A percentile compares a stretch with the other conserved stretches of the same genome.
Conservation (phyloP, 2,888 invertebrate species). For the Lasius fuliginosus region DNA sequence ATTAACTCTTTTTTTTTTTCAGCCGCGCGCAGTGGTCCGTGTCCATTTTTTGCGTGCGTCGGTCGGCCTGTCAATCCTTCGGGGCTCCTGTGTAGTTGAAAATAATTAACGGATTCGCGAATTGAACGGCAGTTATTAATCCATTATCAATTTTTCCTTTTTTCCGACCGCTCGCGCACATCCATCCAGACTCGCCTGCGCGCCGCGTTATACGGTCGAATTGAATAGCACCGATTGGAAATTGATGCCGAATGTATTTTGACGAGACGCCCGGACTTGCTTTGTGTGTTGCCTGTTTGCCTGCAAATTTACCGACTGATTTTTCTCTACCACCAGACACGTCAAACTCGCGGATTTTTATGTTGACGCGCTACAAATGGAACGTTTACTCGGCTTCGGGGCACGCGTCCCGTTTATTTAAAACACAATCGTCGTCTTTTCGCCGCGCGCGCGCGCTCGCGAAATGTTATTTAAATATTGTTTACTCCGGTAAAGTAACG, state of each 20-base stretch:
- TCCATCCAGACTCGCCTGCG: slow-evolving; percentile 23
- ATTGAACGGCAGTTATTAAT: slow-evolving; percentile 65
- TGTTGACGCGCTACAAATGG: slow-evolving; percentile 40
- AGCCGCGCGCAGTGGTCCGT: slow-evolving; percentile 15
- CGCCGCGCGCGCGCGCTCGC: neutral
- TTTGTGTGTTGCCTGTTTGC: slow-evolving; percentile 61
- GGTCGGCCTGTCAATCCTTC: slow-evolving; percentile 56
- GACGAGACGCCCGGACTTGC: slow-evolving; percentile 60
- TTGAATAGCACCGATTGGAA: slow-evolving; percentile 60
- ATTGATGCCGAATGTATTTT: slow-evolving; percentile 67
- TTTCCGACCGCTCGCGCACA: slow-evolving; percentile 25
- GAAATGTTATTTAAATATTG: slow-evolving; percentile 33
- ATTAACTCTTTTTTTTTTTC: slow-evolving; percentile 56
- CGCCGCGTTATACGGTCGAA: slow-evolving; percentile 39
- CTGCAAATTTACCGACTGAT: slow-evolving; percentile 72
- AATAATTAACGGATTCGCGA: slow-evolving; percentile 66
- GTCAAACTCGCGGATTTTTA: slow-evolving; percentile 66
- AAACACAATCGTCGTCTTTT: slow-evolving; percentile 45
- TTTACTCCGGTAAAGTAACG: neutral
- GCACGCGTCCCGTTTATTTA: slow-evolving; percentile 5
- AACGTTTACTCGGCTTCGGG: slow-evolving; percentile 34
- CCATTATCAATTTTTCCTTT: slow-evolving; percentile 65
- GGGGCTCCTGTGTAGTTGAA: slow-evolving; percentile 50
- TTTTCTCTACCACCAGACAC: slow-evolving; percentile 65
- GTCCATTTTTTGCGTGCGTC: slow-evolving; percentile 13